A percentile compares a stretch with the other conserved stretches of the same genome.
phyloP scores from a whole-genome alignment of 2,888 invertebrate genomes.

The Ceriagrion tenellum region DNA sequence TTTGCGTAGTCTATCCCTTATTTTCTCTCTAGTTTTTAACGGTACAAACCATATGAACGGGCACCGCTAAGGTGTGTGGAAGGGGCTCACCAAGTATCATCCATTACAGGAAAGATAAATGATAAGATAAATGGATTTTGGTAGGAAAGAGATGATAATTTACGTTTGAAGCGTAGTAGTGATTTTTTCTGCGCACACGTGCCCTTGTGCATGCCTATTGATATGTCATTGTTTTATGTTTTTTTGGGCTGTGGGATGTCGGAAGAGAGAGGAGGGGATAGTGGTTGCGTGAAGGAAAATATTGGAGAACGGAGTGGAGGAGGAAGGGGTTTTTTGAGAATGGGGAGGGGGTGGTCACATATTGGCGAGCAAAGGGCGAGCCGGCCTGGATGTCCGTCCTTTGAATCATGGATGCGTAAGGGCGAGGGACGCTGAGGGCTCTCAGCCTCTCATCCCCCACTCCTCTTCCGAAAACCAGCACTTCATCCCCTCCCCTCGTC shows the following conservation, averaged over 20 bases:
- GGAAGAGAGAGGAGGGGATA: not conserved
- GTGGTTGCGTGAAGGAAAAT: conserved; percentile 9
- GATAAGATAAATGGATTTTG: no score
- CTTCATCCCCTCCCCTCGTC: not conserved
- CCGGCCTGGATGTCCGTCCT: conserved; percentile 19
- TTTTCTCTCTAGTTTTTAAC: no score
- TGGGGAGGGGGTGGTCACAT: not conserved
- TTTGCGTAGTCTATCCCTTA: no score
- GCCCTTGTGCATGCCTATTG: not conserved
- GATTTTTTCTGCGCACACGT: not conserved
- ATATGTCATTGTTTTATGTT: not conserved
- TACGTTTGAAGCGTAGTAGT: not conserved
- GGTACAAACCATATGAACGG: no score
- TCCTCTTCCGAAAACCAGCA: not conserved
- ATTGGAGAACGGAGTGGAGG: not conserved
- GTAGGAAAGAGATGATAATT: no score
- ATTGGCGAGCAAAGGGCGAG: conserved; percentile 46
- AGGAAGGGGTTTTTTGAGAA: no score
- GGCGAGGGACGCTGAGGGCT: not conserved
- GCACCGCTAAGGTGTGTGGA: no score
- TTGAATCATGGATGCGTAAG: not conserved
- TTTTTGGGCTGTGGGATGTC: not conserved
- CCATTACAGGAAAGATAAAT: no score
- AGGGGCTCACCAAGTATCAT: no score
- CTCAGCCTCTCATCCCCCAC: not conserved